Percentiles rank a stretch among this genome's conserved stretches.
Evolutionary conservation across 2,888 invertebrate genomes (phyloP).

Genomic region (Strigamia maritima): DNA sequence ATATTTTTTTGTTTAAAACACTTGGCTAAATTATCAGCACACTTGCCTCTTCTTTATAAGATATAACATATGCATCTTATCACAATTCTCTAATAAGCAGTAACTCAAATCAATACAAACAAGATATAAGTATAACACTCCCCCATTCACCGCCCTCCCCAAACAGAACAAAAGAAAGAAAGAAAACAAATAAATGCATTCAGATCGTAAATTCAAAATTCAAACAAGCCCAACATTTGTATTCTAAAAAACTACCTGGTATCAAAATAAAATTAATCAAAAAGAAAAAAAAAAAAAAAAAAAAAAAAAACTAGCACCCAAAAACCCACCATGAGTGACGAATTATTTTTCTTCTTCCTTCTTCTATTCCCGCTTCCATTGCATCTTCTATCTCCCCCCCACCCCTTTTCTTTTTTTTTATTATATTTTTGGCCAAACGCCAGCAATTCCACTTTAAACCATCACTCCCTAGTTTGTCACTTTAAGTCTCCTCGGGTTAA

Average conservation of each 20-base stretch:
- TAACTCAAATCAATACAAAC: too few species aligned
- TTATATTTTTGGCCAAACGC: neutral
- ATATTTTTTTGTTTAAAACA: too few species aligned
- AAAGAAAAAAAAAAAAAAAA: neutral
- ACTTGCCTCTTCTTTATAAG: too few species aligned
- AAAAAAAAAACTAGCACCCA: neutral
- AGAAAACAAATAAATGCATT: neutral
- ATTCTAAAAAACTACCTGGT: neutral
- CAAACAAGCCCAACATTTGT: neutral
- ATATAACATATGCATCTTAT: too few species aligned
- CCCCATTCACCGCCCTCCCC: too few species aligned
- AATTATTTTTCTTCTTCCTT: conserved; percentile 6
- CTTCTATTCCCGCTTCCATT: neutral
- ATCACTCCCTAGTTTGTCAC: conserved; percentile 24
- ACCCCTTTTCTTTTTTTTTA: neutral
- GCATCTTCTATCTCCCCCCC: neutral
- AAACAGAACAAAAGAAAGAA: too few species aligned
- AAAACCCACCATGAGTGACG: neutral
- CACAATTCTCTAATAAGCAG: too few species aligned
- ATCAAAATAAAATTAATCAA: conserved; percentile 1
- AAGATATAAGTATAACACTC: too few species aligned
- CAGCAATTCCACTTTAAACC: conserved; percentile 18
- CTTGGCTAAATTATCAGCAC: too few species aligned
- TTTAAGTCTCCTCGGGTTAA: conserved; percentile 17
- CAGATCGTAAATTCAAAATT: neutral